Evolutionary conservation across 2,797 vertebrate species (phyloP).

Genomic region (Cuculus canorus): DNA sequence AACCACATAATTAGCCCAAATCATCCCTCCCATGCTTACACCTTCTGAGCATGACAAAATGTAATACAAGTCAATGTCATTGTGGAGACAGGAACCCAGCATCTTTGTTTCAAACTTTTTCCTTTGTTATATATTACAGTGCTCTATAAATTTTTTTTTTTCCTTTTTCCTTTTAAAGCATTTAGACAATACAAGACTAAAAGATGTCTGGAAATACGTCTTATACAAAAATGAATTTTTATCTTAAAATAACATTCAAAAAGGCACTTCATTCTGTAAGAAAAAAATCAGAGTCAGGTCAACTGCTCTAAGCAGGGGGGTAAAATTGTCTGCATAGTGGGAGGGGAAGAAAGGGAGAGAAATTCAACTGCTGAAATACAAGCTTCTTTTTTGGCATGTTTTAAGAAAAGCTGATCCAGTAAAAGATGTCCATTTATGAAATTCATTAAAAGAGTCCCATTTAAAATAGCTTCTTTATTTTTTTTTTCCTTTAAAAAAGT

Average conservation of each 20-base stretch:
- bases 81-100: conserved; percentile 73
- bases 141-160: conserved; percentile 80
- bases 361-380: conserved; percentile 73
- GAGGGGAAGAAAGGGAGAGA: conserved; percentile 74
- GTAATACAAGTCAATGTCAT: conserved; percentile 29
- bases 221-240: conserved; percentile 91
- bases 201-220: conserved; percentile 89
- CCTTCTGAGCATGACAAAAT: conserved; percentile 27
- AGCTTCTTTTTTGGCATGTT: conserved; percentile 84
- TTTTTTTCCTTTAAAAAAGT: conserved; percentile 67
- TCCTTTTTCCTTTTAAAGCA: conserved; percentile 86
- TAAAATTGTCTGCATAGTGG: conserved; percentile 88
- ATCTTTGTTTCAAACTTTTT: conserved; percentile 64
- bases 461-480: conserved; percentile 79
- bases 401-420: conserved; percentile 82
- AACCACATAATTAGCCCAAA: neutral
- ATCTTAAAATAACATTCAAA: conserved; percentile 95
- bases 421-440: conserved; percentile 82
- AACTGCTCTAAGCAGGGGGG: conserved; percentile 82
- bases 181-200: conserved; percentile 88
- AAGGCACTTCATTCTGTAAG: conserved; percentile 98
- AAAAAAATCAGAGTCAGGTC: conserved; percentile 90
- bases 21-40: conserved; percentile 11
- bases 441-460: conserved; percentile 81
- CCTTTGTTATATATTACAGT: conserved; percentile 76